Conservation (phyloP, 2,888 invertebrate species). For the Serripes groenlandicus region DNA sequence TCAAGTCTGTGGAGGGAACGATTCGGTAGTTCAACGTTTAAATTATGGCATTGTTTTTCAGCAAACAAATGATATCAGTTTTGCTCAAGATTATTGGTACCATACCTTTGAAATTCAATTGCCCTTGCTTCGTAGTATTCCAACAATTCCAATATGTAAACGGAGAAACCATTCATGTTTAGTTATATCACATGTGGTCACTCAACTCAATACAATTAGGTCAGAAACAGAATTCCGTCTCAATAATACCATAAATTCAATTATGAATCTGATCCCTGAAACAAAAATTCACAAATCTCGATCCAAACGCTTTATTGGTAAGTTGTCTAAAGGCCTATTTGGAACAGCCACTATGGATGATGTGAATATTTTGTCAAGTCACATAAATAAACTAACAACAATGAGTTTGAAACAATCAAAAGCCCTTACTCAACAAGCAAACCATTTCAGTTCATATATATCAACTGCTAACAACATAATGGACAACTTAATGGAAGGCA, state of each 20-base stretch:
- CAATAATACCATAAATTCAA: constrained; percentile 9
- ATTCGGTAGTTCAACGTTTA: constrained; percentile 42
- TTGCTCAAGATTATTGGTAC: constrained; percentile 46
- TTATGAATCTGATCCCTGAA: constrained; percentile 28
- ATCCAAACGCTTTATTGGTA: constrained; percentile 51
- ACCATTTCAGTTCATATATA: constrained; percentile 25
- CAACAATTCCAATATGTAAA: constrained; percentile 10
- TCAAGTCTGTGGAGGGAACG: no score
- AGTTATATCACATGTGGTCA: constrained; percentile 15
- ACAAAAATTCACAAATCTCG: background rate
- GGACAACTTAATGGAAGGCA: constrained; percentile 16
- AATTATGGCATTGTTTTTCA: constrained; percentile 56
- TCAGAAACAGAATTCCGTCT: constrained; percentile 2
- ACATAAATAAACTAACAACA: constrained; percentile 26
- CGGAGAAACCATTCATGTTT: constrained; percentile 7
- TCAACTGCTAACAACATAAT: constrained; percentile 7
- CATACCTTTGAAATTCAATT: constrained; percentile 53
- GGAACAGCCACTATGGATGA: constrained; percentile 63
- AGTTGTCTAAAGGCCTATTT: constrained; percentile 57
- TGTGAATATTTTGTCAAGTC: constrained; percentile 41
- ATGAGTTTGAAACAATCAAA: constrained; percentile 20
- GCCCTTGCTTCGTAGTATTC: constrained; percentile 23
- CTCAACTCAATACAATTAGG: constrained; percentile 30
- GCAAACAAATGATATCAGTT: constrained; percentile 4
- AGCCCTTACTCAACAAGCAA: constrained; percentile 27